These are phyloP conservation scores for Diabrotica virgifera DNA, from an alignment of 1,140 invertebrate genomes.

Conservation along the genomic window DNA sequence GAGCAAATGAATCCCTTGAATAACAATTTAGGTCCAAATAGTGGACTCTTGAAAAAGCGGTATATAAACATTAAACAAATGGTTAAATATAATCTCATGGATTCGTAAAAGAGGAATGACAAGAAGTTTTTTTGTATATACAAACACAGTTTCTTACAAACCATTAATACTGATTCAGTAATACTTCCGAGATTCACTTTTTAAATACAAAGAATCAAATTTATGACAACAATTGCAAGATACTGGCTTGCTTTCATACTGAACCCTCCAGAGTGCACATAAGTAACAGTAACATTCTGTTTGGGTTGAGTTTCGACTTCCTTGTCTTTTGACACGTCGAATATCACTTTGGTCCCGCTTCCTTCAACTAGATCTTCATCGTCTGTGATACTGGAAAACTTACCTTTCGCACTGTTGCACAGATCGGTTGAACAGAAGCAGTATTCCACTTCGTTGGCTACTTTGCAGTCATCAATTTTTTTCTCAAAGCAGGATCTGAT, in stretches of 20 bases:
- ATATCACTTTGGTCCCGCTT: constrained; percentile 5
- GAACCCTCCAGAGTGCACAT: constrained; percentile 1
- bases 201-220: background rate
- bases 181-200: background rate
- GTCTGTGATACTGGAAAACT: constrained; percentile 4
- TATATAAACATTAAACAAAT: background rate
- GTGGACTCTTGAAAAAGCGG: background rate
- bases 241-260: background rate
- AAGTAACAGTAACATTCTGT: background rate
- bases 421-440: constrained; percentile 10
- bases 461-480: constrained; percentile 5
- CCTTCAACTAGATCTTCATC: constrained; percentile 11
- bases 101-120: too few relatives aligned
- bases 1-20: too few relatives aligned
- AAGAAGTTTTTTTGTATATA: background rate
- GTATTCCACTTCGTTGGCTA: constrained; percentile 7
- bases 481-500: background rate
- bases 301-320: background rate
- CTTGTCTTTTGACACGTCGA: background rate
- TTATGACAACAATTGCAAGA: background rate
- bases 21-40: too few relatives aligned
- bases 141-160: background rate
- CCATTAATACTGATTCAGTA: background rate
- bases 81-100: too few relatives aligned
- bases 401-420: background rate